Conservation (phyloP, 1,140 invertebrate genomes). For the Globodera rostochiensis region DNA sequence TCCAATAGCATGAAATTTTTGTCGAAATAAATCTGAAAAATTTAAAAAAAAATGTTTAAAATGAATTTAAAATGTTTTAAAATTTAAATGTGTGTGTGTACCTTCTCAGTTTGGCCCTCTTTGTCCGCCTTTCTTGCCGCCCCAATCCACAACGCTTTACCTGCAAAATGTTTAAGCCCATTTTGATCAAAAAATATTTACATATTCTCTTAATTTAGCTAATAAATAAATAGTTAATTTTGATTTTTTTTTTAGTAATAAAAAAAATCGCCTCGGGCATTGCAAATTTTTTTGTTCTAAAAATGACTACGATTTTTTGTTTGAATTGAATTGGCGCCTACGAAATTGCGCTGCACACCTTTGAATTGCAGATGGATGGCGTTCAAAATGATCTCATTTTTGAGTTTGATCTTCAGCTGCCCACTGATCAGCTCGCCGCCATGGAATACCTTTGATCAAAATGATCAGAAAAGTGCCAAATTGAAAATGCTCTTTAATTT, state of each 20-base stretch:
- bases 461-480: neutral
- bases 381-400: constrained; percentile 46
- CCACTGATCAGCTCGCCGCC: constrained; percentile 53
- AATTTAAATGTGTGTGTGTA: neutral
- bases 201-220: too few relatives aligned
- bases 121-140: constrained; percentile 33
- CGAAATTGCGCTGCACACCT: constrained; percentile 6
- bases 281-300: too few relatives aligned
- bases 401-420: constrained; percentile 45
- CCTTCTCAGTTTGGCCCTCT: constrained; percentile 38
- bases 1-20: constrained; percentile 55
- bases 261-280: too few relatives aligned
- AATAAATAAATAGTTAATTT: too few relatives aligned
- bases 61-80: neutral
- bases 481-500: neutral
- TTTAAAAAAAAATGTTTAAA: neutral
- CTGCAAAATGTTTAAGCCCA: neutral
- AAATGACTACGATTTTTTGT: too few relatives aligned
- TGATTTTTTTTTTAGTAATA: too few relatives aligned
- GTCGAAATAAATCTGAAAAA: constrained; percentile 55
- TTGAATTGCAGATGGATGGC: constrained; percentile 55
- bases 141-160: neutral
- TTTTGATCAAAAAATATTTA: constrained; percentile 10
- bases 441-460: constrained; percentile 34
- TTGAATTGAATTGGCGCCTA: too few relatives aligned